These are phyloP conservation scores for Cheilosia grossa DNA, from an alignment of 2,888 invertebrate species.

Conservation along the genomic window DNA sequence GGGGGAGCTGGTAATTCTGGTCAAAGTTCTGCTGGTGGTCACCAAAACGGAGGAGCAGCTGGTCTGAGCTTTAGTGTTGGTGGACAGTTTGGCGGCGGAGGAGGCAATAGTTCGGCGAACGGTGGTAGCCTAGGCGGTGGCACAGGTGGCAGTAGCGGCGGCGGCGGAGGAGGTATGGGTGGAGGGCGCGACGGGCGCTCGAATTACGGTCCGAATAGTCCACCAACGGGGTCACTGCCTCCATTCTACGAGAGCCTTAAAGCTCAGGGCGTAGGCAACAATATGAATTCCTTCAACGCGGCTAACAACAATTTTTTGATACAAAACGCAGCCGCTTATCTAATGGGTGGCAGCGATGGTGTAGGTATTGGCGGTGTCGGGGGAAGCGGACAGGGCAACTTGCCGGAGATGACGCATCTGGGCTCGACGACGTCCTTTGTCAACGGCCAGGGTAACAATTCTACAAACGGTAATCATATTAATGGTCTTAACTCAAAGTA, in stretches of 20 bases:
- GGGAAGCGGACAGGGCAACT: constrained; percentile 72
- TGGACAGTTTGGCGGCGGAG: constrained; percentile 78
- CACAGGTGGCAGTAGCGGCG: constrained; percentile 88
- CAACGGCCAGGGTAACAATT: constrained; percentile 79
- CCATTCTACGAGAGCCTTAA: constrained; percentile 95
- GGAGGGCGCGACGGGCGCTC: constrained; percentile 92
- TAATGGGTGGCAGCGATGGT: constrained; percentile 85
- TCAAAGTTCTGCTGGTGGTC: constrained; percentile 82
- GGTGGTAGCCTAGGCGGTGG: constrained; percentile 87
- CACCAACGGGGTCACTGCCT: constrained; percentile 93
- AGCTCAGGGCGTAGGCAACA: constrained; percentile 90
- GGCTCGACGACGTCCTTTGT: constrained; percentile 78
- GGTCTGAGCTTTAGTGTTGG: constrained; percentile 79
- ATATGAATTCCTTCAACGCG: constrained; percentile 87
- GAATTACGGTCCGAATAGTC: constrained; percentile 94
- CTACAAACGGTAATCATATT: constrained; percentile 77
- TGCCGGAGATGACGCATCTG: constrained; percentile 65
- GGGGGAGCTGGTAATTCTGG: constrained; percentile 81
- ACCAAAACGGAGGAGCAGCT: constrained; percentile 79
- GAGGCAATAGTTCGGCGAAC: constrained; percentile 76
- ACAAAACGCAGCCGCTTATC: constrained; percentile 86
- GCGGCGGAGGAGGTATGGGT: constrained; percentile 90
- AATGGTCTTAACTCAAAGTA: constrained; percentile 79
- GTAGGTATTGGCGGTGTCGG: constrained; percentile 76
- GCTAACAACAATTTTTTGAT: constrained; percentile 86